Evolutionary conservation across 2,888 invertebrate genomes (phyloP).

Genomic region (Aporophyla lueneburgensis): DNA sequence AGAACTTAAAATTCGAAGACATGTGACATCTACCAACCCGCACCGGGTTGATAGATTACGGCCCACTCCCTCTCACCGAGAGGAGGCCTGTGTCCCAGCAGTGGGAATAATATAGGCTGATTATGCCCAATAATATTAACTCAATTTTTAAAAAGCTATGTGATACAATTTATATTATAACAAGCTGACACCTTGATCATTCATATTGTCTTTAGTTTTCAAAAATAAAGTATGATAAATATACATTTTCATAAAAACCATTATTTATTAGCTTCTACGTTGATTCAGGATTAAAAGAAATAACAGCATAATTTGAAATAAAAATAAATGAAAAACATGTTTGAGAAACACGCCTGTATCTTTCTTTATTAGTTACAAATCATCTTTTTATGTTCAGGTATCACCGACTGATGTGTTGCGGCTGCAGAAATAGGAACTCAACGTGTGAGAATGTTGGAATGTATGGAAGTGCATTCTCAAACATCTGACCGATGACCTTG

Average conservation of each 20-base stretch:
- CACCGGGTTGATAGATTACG: too few relatives aligned
- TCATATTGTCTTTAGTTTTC: constrained; percentile 55
- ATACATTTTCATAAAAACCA: constrained; percentile 46
- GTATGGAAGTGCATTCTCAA: not conserved
- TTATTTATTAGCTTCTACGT: constrained; percentile 52
- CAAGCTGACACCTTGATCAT: constrained; percentile 50
- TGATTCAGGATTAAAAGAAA: constrained; percentile 51
- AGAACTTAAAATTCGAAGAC: too few relatives aligned
- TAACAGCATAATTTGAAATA: constrained; percentile 34
- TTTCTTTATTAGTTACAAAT: constrained; percentile 43
- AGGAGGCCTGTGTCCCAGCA: too few relatives aligned
- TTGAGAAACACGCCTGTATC: constrained; percentile 28
- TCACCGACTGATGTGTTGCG: not conserved
- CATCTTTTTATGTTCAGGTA: constrained; percentile 49
- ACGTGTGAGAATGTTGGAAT: not conserved
- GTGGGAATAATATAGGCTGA: too few relatives aligned
- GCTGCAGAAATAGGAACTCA: not conserved
- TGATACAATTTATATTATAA: constrained; percentile 40
- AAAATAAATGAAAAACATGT: constrained; percentile 41
- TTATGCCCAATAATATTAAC: too few relatives aligned
- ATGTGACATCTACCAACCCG: too few relatives aligned
- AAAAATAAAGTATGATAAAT: constrained; percentile 57
- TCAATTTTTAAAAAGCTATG: not conserved
- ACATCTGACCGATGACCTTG: not conserved
- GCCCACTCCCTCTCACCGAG: too few relatives aligned